These are phyloP conservation scores for Akabosia matsudoensis DNA, from an alignment of 1,140 invertebrate species.

Conservation along the genomic window DNA sequence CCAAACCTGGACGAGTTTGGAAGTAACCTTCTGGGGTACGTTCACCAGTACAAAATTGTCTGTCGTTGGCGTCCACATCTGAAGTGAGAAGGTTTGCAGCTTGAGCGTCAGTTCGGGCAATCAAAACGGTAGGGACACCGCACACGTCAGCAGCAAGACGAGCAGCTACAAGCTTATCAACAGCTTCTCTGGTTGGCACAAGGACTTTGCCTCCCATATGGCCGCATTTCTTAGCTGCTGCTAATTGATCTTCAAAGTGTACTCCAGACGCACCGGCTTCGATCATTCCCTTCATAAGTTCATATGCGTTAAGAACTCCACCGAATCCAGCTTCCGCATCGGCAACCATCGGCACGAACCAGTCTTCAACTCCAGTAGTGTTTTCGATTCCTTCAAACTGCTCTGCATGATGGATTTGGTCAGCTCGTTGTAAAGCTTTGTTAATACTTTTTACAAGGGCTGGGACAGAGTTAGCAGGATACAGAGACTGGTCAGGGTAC, in stretches of 20 bases:
- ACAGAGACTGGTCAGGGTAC: constrained; percentile 53
- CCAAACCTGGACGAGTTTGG: constrained; percentile 40
- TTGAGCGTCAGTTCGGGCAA: constrained; percentile 52
- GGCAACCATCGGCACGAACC: constrained; percentile 54
- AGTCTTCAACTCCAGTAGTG: constrained; percentile 49
- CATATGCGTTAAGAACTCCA: constrained; percentile 52
- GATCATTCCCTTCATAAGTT: constrained; percentile 53
- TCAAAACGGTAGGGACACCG: constrained; percentile 51
- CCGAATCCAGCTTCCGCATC: constrained; percentile 54
- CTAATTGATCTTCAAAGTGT: constrained; percentile 53
- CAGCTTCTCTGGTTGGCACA: constrained; percentile 51
- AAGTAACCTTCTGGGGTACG: constrained; percentile 52
- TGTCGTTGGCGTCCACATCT: constrained; percentile 51
- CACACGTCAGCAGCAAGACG: constrained; percentile 52
- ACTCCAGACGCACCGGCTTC: constrained; percentile 53
- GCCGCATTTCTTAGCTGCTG: constrained; percentile 53
- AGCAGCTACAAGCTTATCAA: constrained; percentile 52
- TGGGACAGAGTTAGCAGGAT: constrained; percentile 52
- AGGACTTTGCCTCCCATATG: constrained; percentile 53
- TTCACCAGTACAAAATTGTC: constrained; percentile 50
- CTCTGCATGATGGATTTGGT: constrained; percentile 49
- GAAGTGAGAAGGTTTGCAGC: constrained; percentile 49
- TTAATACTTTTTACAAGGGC: constrained; percentile 51
- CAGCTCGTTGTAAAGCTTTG: constrained; percentile 47
- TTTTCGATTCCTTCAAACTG: constrained; percentile 25